Percentiles rank a stretch among this genome's conserved stretches.
phyloP scores from a whole-genome alignment of 1,140 invertebrate genomes.

The Galendromus occidentalis region DNA sequence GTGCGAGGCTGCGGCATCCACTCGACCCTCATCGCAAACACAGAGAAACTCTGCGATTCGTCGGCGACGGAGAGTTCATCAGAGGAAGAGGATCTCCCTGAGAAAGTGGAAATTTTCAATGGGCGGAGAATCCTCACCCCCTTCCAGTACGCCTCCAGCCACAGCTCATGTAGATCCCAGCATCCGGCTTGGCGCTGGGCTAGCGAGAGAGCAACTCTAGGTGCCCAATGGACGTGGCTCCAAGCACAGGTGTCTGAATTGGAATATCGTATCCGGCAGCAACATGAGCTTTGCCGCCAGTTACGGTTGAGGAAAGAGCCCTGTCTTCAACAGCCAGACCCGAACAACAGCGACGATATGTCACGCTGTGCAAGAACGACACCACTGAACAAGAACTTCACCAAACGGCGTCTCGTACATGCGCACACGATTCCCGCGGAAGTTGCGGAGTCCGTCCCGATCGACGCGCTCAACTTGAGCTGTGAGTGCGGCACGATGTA shows the following conservation, averaged over 20 bases:
- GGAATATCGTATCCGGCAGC: slow-evolving; percentile 72
- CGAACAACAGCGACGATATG: slow-evolving; percentile 20
- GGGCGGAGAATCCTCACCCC: background rate
- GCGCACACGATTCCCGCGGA: background rate
- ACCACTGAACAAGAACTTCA: background rate
- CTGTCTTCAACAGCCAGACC: slow-evolving; percentile 22
- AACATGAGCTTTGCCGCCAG: slow-evolving; percentile 49
- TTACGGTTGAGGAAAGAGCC: slow-evolving; percentile 27
- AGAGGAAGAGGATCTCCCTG: background rate
- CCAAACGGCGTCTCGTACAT: background rate
- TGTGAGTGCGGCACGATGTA: background rate
- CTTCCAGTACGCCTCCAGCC: background rate
- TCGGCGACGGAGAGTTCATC: slow-evolving; percentile 6
- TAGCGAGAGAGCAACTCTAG: slow-evolving; percentile 52
- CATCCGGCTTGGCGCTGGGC: slow-evolving; percentile 56
- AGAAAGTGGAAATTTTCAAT: slow-evolving; percentile 1
- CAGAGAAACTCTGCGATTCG: background rate
- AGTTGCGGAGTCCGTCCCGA: background rate
- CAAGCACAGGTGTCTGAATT: slow-evolving; percentile 73
- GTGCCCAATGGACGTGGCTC: slow-evolving; percentile 71
- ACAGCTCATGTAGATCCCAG: background rate
- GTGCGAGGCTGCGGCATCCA: background rate
- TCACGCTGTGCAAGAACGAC: slow-evolving; percentile 8
- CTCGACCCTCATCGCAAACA: background rate
- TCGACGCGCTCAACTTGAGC: background rate